Evolutionary conservation across 2,888 invertebrate genomes (phyloP).

Genomic region (Caenorhabditis sp.): DNA sequence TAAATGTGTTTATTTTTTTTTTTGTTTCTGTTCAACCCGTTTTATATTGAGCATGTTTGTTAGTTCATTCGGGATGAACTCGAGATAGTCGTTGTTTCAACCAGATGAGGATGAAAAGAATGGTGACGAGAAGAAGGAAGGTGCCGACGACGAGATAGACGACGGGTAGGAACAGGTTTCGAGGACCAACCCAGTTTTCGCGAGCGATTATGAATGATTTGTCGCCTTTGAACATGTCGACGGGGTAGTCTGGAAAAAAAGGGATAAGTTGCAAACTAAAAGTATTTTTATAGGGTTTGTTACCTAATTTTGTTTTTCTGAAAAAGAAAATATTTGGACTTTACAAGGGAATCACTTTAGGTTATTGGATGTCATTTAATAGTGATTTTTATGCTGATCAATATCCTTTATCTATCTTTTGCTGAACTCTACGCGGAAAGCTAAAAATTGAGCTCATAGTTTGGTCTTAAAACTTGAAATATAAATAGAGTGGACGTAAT

Average conservation of each 20-base stretch:
- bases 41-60: not conserved
- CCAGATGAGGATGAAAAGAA: constrained; percentile 89
- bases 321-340: too few relatives aligned
- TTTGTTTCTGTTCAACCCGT: not conserved
- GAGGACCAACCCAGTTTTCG: constrained; percentile 92
- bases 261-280: too few relatives aligned
- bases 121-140: constrained; percentile 84
- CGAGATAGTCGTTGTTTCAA: constrained; percentile 76
- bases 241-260: constrained; percentile 79
- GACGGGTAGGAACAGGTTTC: constrained; percentile 95
- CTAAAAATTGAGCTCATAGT: too few relatives aligned
- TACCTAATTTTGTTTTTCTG: too few relatives aligned
- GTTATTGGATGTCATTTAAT: too few relatives aligned
- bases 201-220: constrained; percentile 94
- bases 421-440: too few relatives aligned
- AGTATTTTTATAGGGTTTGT: too few relatives aligned
- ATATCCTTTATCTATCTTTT: too few relatives aligned
- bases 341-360: too few relatives aligned
- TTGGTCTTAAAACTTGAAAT: too few relatives aligned
- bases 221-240: constrained; percentile 88
- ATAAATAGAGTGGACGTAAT: too few relatives aligned
- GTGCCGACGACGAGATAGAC: constrained; percentile 96
- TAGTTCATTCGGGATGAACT: constrained; percentile 22
- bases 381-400: too few relatives aligned
- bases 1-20: not conserved